Evolutionary conservation across 2,797 vertebrate species (phyloP).

Genomic region (Takifugu rubripes): DNA sequence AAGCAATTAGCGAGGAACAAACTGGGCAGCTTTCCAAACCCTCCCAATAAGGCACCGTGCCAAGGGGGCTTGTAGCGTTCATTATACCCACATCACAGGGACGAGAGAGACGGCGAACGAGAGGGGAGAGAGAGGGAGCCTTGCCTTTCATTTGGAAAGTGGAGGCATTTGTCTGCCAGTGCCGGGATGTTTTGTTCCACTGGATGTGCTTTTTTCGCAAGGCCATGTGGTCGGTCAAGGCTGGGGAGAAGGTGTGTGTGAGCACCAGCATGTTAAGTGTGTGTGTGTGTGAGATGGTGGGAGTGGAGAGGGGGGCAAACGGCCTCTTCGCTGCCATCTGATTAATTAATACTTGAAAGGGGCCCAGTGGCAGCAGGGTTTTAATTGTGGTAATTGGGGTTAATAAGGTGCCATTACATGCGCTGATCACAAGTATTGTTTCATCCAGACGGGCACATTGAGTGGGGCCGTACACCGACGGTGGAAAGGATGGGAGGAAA

Average conservation of each 20-base stretch:
- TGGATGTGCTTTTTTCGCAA: slow-evolving; percentile 77
- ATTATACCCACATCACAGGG: slow-evolving; percentile 81
- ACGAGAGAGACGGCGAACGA: slow-evolving; percentile 32
- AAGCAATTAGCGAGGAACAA: slow-evolving; percentile 84
- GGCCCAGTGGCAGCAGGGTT: slow-evolving; percentile 79
- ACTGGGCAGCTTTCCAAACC: slow-evolving; percentile 84
- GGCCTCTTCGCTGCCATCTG: slow-evolving; percentile 77
- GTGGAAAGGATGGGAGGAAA: slow-evolving; percentile 58
- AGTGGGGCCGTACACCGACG: slow-evolving; percentile 79
- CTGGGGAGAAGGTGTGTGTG: slow-evolving; percentile 62
- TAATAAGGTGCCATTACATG: slow-evolving; percentile 82
- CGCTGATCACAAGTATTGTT: slow-evolving; percentile 83
- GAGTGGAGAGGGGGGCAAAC: slow-evolving; percentile 21
- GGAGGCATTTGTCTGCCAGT: slow-evolving; percentile 79
- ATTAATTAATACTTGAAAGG: slow-evolving; percentile 84
- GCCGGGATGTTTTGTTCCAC: slow-evolving; percentile 74
- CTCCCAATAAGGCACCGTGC: slow-evolving; percentile 80
- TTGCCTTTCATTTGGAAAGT: slow-evolving; percentile 77
- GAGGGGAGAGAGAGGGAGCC: slow-evolving; percentile 37
- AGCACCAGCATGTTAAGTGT: slow-evolving; percentile 40
- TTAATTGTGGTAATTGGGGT: slow-evolving; percentile 85
- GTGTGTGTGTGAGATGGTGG: slow-evolving; percentile 1
- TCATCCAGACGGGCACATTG: slow-evolving; percentile 80
- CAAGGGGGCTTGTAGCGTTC: slow-evolving; percentile 81
- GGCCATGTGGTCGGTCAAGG: slow-evolving; percentile 78